Evolutionary conservation across 2,888 invertebrate species (phyloP).

Genomic region (Trissoscelio sp.): DNA sequence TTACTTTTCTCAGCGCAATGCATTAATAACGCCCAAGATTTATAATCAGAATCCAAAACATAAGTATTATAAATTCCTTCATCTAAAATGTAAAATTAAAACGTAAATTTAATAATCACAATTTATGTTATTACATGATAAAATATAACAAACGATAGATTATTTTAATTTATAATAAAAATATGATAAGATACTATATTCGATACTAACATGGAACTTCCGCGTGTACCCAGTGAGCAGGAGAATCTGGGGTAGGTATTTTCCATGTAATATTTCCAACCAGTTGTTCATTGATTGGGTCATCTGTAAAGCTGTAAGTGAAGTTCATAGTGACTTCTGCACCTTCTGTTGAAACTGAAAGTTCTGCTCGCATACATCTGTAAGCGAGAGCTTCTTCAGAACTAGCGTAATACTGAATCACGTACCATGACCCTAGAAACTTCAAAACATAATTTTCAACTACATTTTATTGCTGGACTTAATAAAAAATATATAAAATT

Average conservation of each 20-base stretch:
- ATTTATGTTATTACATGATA: too few species aligned
- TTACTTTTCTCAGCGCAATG: constrained; percentile 94
- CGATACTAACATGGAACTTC: constrained; percentile 89
- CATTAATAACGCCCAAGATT: constrained; percentile 91
- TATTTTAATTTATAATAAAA: too few species aligned
- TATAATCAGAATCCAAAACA: constrained; percentile 93
- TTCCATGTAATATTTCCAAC: constrained; percentile 94
- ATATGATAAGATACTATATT: too few species aligned
- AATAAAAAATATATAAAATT: too few species aligned
- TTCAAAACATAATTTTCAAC: constrained; percentile 77
- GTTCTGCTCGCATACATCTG: constrained; percentile 92
- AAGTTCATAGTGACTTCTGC: constrained; percentile 93
- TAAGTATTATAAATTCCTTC: constrained; percentile 95
- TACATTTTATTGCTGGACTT: background rate
- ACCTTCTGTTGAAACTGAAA: constrained; percentile 85
- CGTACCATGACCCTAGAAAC: constrained; percentile 93
- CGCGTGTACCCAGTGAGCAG: constrained; percentile 94
- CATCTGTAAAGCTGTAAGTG: constrained; percentile 93
- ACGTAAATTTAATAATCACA: too few species aligned
- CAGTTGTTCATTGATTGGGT: constrained; percentile 91
- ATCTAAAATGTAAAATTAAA: constrained; percentile 84
- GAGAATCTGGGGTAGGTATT: constrained; percentile 89
- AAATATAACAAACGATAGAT: too few species aligned
- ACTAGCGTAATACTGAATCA: constrained; percentile 95
- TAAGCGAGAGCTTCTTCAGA: constrained; percentile 94